Conservation (phyloP, 2,888 invertebrate genomes). For the Meta bourneti region DNA sequence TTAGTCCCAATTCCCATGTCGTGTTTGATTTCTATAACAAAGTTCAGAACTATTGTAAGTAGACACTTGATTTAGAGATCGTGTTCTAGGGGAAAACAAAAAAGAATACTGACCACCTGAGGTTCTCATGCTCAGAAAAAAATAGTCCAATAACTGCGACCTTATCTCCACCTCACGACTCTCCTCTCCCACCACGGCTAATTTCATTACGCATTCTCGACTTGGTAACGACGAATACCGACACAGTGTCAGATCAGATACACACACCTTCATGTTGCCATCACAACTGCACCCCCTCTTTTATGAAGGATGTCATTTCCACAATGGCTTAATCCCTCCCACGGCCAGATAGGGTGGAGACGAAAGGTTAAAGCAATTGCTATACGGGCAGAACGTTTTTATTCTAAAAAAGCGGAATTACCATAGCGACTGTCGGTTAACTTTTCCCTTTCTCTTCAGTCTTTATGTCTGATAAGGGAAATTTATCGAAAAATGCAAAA, state of each 20-base stretch:
- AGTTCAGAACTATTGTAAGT: no score
- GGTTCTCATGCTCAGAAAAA: no score
- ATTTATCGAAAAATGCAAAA: conserved; percentile 40
- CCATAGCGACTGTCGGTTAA: conserved; percentile 58
- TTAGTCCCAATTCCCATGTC: no score
- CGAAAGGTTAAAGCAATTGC: conserved; percentile 43
- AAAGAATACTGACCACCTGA: no score
- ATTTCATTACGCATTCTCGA: not conserved
- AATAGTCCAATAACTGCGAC: no score
- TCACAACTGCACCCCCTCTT: conserved; percentile 5
- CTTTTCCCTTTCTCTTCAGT: conserved; percentile 17
- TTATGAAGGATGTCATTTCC: conserved; percentile 26
- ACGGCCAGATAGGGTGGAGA: conserved; percentile 4
- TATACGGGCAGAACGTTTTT: not conserved
- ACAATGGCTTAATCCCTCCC: conserved; percentile 7
- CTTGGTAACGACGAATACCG: not conserved
- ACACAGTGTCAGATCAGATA: conserved; percentile 3
- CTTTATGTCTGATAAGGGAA: conserved; percentile 15
- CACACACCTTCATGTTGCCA: conserved; percentile 12
- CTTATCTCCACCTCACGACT: no score
- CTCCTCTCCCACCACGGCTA: not conserved
- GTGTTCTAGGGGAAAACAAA: no score
- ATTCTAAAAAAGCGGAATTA: conserved; percentile 37
- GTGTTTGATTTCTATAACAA: no score
- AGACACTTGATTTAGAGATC: no score